Conservation (phyloP, 2,113 vertebrate genomes). For the Hypanus sabinus region DNA sequence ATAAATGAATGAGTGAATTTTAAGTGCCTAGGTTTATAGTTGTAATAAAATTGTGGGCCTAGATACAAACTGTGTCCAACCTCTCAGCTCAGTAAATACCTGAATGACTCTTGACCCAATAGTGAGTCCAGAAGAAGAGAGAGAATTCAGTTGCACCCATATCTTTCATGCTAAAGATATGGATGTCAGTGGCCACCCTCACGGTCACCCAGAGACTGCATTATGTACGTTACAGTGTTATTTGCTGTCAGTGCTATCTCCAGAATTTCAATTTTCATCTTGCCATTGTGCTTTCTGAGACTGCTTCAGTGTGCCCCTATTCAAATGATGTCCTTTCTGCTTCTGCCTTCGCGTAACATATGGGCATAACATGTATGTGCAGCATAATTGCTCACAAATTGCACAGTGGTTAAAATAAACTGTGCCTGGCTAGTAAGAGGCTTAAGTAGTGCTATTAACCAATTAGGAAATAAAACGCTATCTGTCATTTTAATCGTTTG, state of each 20-base stretch:
- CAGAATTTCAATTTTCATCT: not conserved
- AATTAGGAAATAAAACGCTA: not conserved
- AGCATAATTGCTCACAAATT: not conserved
- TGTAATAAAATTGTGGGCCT: too few species aligned
- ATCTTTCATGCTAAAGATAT: too few species aligned
- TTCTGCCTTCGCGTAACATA: not conserved
- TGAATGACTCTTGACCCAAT: too few species aligned
- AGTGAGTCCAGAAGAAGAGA: not conserved
- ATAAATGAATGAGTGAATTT: too few species aligned
- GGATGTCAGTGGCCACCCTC: too few species aligned
- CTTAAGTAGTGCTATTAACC: slow-evolving; percentile 6
- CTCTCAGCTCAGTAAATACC: too few species aligned
- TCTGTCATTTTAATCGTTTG: not conserved
- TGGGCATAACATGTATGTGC: not conserved
- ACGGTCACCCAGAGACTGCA: too few species aligned
- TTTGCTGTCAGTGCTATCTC: not conserved
- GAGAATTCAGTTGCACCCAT: not conserved
- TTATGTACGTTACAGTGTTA: too few species aligned
- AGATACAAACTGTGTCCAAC: too few species aligned
- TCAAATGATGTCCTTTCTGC: not conserved
- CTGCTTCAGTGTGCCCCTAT: not conserved
- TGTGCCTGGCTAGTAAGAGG: not conserved
- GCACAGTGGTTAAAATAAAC: slow-evolving; percentile 7
- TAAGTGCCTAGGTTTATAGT: too few species aligned
- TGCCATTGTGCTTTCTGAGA: not conserved